Percentiles rank a stretch among this genome's conserved stretches.
Evolutionary conservation across 2,113 vertebrate genomes (phyloP).

Genomic region (Salvelinus sp.): DNA sequence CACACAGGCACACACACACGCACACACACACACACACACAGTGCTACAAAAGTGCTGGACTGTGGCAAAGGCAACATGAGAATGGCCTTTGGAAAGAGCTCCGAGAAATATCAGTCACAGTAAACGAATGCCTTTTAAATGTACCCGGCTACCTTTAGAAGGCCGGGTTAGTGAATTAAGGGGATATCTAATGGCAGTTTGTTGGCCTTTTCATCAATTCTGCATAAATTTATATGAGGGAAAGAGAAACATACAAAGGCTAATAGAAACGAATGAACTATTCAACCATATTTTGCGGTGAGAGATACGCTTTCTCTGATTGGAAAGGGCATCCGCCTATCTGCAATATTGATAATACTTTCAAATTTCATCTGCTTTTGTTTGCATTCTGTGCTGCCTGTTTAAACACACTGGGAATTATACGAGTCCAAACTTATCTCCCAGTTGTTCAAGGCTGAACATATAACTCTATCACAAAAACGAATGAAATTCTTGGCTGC

Average conservation of each 20-base stretch:
- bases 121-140: slow-evolving; percentile 78
- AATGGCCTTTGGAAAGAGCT: slow-evolving; percentile 60
- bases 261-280: slow-evolving; percentile 99
- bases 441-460: slow-evolving; percentile 98
- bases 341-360: slow-evolving; percentile 99
- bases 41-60: slow-evolving; percentile 52
- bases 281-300: slow-evolving; percentile 98
- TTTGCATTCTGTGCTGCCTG: slow-evolving; percentile 99
- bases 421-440: slow-evolving; percentile 99
- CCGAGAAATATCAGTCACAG: slow-evolving; percentile 69
- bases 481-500: slow-evolving; percentile 98
- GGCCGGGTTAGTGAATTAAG: slow-evolving; percentile 69
- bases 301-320: slow-evolving; percentile 98
- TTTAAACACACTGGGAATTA: slow-evolving; percentile 99
- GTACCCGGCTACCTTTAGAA: slow-evolving; percentile 67
- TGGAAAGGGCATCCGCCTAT: slow-evolving; percentile 99
- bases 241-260: slow-evolving; percentile 89
- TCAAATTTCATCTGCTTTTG: slow-evolving; percentile 99
- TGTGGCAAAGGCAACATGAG: slow-evolving; percentile 47
- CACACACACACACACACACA: slow-evolving; percentile 27
- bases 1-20: not conserved
- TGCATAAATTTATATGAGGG: slow-evolving; percentile 80
- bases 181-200: slow-evolving; percentile 63
- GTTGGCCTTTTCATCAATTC: slow-evolving; percentile 81
- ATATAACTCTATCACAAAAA: slow-evolving; percentile 99